Percentiles rank a stretch among this genome's conserved stretches.
Evolutionary conservation across 2,797 vertebrate genomes (phyloP).

Genomic region (Cacajao melanocephalus): DNA sequence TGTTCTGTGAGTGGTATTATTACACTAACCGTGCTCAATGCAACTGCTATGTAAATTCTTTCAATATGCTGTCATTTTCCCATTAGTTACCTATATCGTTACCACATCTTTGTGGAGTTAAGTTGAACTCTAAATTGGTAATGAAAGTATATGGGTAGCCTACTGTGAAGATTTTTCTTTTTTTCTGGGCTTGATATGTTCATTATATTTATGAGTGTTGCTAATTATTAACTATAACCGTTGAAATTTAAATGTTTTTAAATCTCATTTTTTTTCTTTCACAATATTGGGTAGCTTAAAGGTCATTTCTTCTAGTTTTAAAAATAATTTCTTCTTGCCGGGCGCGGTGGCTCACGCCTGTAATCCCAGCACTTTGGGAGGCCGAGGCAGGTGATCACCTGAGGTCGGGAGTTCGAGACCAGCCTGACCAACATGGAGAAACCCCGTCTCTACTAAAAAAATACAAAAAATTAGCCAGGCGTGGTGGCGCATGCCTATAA

Average conservation of each 20-base stretch:
- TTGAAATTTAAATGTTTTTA: slow-evolving; percentile 1
- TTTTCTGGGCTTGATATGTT: background rate
- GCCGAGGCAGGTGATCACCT: too few relatives aligned
- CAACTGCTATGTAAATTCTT: slow-evolving; percentile 31
- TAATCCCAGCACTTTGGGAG: too few relatives aligned
- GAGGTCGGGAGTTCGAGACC: too few relatives aligned
- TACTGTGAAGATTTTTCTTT: background rate
- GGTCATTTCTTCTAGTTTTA: background rate
- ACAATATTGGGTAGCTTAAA: background rate
- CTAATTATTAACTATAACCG: background rate
- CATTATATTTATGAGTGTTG: background rate
- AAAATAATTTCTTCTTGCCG: background rate
- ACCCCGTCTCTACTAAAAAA: too few relatives aligned
- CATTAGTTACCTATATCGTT: background rate
- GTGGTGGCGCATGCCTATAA: too few relatives aligned
- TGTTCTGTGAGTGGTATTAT: background rate
- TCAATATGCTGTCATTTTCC: background rate
- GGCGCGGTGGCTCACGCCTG: too few relatives aligned
- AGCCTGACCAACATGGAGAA: too few relatives aligned
- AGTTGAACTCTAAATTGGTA: background rate
- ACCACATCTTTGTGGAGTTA: slow-evolving; percentile 34
- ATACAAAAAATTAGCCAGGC: too few relatives aligned
- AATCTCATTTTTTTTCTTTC: background rate
- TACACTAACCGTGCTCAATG: background rate
- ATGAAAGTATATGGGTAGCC: background rate